phyloP scores from a whole-genome alignment of 2,797 vertebrate genomes.

The Pseudocheirus occidentalis region DNA sequence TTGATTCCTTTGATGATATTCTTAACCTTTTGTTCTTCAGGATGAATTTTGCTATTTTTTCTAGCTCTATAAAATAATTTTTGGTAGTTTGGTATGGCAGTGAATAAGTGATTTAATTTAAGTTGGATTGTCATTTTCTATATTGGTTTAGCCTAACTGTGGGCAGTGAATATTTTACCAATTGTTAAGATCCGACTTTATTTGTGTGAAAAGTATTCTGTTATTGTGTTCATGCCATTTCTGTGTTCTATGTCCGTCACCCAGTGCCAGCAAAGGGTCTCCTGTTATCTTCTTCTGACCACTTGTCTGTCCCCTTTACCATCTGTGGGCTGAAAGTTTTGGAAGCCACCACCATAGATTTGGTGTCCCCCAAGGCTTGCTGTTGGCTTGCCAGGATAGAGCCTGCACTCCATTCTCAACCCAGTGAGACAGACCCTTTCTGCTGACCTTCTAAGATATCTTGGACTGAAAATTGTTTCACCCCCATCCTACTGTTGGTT shows the following conservation, averaged over 20 bases:
- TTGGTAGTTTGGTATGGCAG: neutral
- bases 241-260: neutral
- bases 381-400: neutral
- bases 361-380: neutral
- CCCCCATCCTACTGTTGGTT: neutral
- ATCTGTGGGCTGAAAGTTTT: neutral
- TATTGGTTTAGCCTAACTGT: neutral
- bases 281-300: neutral
- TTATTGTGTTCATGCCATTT: neutral
- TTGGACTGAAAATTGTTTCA: neutral
- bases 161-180: neutral
- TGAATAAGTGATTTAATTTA: neutral
- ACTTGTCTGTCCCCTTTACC: neutral
- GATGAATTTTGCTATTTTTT: neutral
- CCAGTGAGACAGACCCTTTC: neutral
- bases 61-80: neutral
- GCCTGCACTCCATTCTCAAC: neutral
- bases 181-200: neutral
- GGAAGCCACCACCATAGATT: too few relatives aligned
- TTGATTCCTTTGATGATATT: neutral
- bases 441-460: neutral
- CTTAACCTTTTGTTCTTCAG: neutral
- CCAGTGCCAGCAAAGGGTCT: neutral
- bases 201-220: neutral
- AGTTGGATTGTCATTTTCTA: neutral